Percentiles rank a stretch among this genome's conserved stretches.
Conservation (phyloP, 64 coral and sea anemone genomes). For the Actinia equina region DNA sequence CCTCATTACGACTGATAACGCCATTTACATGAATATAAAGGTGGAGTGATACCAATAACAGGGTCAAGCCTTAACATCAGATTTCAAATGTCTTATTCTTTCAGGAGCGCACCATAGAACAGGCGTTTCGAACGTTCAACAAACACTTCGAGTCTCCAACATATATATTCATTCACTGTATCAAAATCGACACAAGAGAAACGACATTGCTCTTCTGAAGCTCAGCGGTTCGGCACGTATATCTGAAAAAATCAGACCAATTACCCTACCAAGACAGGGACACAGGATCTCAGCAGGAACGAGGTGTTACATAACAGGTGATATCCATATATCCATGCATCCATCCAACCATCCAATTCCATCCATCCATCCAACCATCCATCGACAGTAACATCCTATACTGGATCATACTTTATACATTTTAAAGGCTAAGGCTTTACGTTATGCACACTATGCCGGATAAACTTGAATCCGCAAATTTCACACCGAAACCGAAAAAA, state of each 20-base stretch:
- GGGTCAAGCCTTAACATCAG: too few species aligned
- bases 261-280: conserved; percentile 20
- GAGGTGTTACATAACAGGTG: conserved; percentile 56
- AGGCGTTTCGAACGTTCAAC: conserved; percentile 20
- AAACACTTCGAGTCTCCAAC: conserved; percentile 19
- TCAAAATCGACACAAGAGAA: conserved; percentile 18
- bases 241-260: conserved; percentile 30
- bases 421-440: too few species aligned
- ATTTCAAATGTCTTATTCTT: too few species aligned
- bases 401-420: too few species aligned
- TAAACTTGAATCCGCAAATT: too few species aligned
- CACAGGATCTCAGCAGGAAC: neutral
- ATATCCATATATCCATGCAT: neutral
- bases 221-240: neutral
- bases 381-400: too few species aligned
- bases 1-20: too few species aligned
- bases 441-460: too few species aligned
- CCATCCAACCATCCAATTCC: neutral
- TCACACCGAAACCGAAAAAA: too few species aligned
- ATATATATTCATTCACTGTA: conserved; percentile 44
- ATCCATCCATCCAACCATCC: too few species aligned
- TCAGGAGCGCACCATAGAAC: conserved; percentile 57
- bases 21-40: too few species aligned
- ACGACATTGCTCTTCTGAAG: conserved; percentile 45
- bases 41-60: too few species aligned